These are phyloP conservation scores for Rhagoletis pomonella DNA, from an alignment of 1,140 invertebrate species.

Conservation along the genomic window DNA sequence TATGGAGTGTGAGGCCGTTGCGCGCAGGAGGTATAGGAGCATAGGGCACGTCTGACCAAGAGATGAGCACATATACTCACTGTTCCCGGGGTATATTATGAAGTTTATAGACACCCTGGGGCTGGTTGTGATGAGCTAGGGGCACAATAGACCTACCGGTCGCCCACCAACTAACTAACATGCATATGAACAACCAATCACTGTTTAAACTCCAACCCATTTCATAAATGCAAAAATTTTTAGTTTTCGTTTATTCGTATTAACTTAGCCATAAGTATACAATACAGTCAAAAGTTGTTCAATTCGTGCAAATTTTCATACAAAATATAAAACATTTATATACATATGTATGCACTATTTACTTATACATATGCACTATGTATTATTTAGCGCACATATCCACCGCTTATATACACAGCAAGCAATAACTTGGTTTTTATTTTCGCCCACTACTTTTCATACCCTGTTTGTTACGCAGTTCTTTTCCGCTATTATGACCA, in stretches of 20 bases:
- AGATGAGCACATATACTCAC: too few relatives aligned
- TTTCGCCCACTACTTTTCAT: not conserved
- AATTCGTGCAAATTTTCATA: conserved; percentile 16
- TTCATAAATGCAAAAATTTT: not conserved
- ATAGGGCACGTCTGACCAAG: too few relatives aligned
- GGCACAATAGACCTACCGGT: too few relatives aligned
- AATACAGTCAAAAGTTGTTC: conserved; percentile 12
- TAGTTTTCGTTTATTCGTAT: conserved; percentile 22
- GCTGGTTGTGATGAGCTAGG: too few relatives aligned
- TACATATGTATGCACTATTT: conserved; percentile 12
- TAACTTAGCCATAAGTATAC: not conserved
- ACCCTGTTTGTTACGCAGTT: not conserved
- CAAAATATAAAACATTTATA: conserved; percentile 39
- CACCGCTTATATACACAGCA: not conserved
- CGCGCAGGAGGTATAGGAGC: too few relatives aligned
- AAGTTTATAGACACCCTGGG: too few relatives aligned
- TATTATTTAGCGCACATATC: not conserved
- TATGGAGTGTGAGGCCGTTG: too few relatives aligned
- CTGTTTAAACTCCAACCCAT: not conserved
- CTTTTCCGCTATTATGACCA: too few relatives aligned
- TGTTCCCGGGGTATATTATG: too few relatives aligned
- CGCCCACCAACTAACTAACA: too few relatives aligned
- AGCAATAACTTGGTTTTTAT: not conserved
- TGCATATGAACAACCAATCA: too few relatives aligned
- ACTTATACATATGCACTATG: not conserved